phyloP scores from a whole-genome alignment of 2,113 vertebrate species.

The Chunga burmeisteri region DNA sequence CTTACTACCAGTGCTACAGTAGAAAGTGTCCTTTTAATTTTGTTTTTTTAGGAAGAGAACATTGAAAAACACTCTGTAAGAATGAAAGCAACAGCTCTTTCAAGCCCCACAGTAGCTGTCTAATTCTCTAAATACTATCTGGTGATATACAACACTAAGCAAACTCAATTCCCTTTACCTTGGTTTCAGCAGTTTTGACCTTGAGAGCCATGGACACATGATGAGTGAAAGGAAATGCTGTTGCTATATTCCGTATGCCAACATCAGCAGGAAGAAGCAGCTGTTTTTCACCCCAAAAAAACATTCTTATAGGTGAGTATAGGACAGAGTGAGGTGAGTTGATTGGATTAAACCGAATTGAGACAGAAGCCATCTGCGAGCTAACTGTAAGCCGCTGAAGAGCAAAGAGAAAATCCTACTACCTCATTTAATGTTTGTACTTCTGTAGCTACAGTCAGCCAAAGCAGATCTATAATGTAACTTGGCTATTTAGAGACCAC shows the following conservation, averaged over 20 bases:
- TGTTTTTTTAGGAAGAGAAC: not conserved
- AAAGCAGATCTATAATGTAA: not conserved
- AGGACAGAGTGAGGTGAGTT: slow-evolving; percentile 63
- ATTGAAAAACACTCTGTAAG: not conserved
- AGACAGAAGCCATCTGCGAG: slow-evolving; percentile 74
- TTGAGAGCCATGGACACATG: slow-evolving; percentile 81
- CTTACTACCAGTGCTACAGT: not conserved
- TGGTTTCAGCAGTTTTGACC: slow-evolving; percentile 80
- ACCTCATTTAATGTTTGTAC: not conserved
- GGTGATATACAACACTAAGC: not conserved
- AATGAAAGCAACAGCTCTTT: not conserved
- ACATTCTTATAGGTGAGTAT: slow-evolving; percentile 25
- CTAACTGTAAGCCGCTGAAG: slow-evolving; percentile 56
- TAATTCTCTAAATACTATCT: not conserved
- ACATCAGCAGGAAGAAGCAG: slow-evolving; percentile 54
- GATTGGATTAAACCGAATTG: slow-evolving; percentile 77
- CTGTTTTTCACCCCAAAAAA: slow-evolving; percentile 33
- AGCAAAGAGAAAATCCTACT: slow-evolving; percentile 59
- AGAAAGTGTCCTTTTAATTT: not conserved
- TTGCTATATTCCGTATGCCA: slow-evolving; percentile 8
- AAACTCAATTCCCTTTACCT: slow-evolving; percentile 76
- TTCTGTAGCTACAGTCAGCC: not conserved
- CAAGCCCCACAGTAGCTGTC: not conserved
- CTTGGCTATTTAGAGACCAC: not conserved
- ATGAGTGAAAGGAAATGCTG: slow-evolving; percentile 47